Evolutionary conservation across 2,113 vertebrate genomes (phyloP).

Genomic region (Bambusicola thoracicus): DNA sequence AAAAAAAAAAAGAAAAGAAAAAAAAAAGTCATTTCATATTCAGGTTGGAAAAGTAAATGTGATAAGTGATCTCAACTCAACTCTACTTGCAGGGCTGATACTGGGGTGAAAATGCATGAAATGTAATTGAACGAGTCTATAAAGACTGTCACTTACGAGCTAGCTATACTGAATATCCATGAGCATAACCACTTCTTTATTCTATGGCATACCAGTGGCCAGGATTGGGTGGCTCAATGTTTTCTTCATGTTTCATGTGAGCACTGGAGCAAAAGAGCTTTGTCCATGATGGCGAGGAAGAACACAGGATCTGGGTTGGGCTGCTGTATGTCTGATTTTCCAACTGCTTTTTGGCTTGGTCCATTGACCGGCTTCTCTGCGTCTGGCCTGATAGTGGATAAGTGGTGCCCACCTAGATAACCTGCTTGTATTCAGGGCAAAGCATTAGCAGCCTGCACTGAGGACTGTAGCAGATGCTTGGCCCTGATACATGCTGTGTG

Average conservation of each 20-base stretch:
- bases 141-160: neutral
- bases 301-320: neutral
- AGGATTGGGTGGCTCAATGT: neutral
- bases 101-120: neutral
- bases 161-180: neutral
- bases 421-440: neutral
- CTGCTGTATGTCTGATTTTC: neutral
- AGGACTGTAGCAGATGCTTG: neutral
- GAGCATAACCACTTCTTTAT: neutral
- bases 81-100: neutral
- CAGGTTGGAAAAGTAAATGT: conserved; percentile 4
- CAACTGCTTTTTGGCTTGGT: neutral
- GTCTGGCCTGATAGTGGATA: rapidly evolving
- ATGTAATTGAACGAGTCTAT: conserved; percentile 19
- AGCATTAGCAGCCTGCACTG: neutral
- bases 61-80: neutral
- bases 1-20: neutral
- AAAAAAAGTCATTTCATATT: neutral
- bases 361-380: neutral
- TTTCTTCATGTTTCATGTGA: neutral
- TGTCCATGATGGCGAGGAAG: neutral
- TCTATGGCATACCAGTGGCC: neutral
- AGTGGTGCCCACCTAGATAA: rapidly evolving
- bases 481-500: rapidly evolving
- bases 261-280: neutral